A percentile compares a stretch with the other conserved stretches of the same genome.
phyloP scores from a whole-genome alignment of 2,888 invertebrate species.

The Harmothoe impar region DNA sequence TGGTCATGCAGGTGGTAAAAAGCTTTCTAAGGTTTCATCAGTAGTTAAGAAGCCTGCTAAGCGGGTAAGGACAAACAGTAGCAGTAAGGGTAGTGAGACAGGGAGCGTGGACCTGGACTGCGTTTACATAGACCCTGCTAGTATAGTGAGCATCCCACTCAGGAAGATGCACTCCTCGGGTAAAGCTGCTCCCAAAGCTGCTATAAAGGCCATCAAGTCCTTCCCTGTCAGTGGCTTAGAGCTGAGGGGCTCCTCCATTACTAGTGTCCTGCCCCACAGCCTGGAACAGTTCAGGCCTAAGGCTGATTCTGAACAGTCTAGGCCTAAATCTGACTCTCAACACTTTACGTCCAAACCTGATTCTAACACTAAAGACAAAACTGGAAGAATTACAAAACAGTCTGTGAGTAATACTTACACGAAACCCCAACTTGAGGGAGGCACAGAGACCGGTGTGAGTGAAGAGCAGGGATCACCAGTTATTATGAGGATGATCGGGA shows the following conservation, averaged over 20 bases:
- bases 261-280: background rate
- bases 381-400: background rate
- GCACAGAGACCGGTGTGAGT: background rate
- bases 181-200: background rate
- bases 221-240: background rate
- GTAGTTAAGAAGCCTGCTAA: slow-evolving; percentile 41
- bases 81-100: background rate
- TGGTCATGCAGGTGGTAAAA: too few species aligned
- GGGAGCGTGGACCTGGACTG: slow-evolving; percentile 45
- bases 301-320: background rate
- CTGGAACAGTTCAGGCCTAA: slow-evolving; percentile 26
- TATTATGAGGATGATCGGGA: slow-evolving; percentile 9
- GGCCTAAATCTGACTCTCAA: background rate
- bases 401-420: background rate
- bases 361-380: background rate
- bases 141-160: slow-evolving; percentile 37
- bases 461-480: background rate
- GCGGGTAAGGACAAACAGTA: background rate
- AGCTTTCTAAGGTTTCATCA: too few species aligned
- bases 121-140: slow-evolving; percentile 43
- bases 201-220: slow-evolving; percentile 36
- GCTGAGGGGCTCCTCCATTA: background rate
- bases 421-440: background rate
- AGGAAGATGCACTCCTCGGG: slow-evolving; percentile 14
- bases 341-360: background rate